Percentiles rank a stretch among this genome's conserved stretches.
Conservation (phyloP, 2,888 invertebrate species). For the Lithophane socia region DNA sequence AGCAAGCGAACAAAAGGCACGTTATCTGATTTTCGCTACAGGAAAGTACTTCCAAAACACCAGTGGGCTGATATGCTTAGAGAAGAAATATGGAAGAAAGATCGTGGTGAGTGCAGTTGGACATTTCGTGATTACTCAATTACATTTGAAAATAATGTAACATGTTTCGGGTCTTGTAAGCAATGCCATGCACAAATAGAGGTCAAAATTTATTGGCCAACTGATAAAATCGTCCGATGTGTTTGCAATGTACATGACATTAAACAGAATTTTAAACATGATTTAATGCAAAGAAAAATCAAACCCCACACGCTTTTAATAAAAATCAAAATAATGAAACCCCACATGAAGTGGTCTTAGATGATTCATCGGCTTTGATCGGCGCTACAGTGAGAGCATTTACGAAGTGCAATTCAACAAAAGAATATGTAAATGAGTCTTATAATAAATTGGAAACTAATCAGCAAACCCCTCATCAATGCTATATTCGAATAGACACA, state of each 20-base stretch:
- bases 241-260: neutral
- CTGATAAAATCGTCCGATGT: neutral
- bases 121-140: conserved; percentile 35
- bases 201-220: conserved; percentile 13
- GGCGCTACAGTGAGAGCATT: conserved; percentile 45
- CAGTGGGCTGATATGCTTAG: conserved; percentile 37
- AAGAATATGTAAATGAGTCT: conserved; percentile 38
- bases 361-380: conserved; percentile 45
- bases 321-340: conserved; percentile 20
- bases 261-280: conserved; percentile 4
- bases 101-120: conserved; percentile 30
- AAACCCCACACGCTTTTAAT: conserved; percentile 10
- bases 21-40: too few species aligned
- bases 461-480: conserved; percentile 3
- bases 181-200: conserved; percentile 27
- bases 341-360: conserved; percentile 37
- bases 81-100: conserved; percentile 35
- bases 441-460: conserved; percentile 25
- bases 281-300: neutral
- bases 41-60: conserved; percentile 26
- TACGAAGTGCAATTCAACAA: conserved; percentile 30
- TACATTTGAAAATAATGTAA: conserved; percentile 18
- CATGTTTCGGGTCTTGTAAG: conserved; percentile 24
- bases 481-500: conserved; percentile 20
- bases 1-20: neutral